Base-by-base conservation (phyloP, 2,888 invertebrate genomes). In the Lutraria lutraria region DNA sequence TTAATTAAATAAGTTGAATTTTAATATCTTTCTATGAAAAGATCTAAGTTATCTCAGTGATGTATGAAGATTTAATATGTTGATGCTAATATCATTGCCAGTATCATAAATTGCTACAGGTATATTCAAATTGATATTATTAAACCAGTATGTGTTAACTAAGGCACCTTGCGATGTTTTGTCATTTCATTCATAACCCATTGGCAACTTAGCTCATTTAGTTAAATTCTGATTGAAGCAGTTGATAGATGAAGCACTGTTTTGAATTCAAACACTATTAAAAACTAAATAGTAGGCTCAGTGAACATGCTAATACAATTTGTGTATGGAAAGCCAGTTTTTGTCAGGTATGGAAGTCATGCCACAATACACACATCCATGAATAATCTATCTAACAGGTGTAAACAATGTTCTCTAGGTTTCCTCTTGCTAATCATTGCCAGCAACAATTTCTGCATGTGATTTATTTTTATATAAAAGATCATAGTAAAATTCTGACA, bases 401-500 rank as follows among this genome's bases (percentile, higher is more conserved):
- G 63, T 43, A 43, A 43, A 43, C 2, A 43, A 4, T 43, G 63
- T 25, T 25, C 63, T n/a, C 63, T 25, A 25, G 12, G 25, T 68
- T 25, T n/a, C 63, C 43, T 43, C 2, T 25, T n/a, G n/a, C 63
- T 25, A n/a, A 68, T 68, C 25, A 68, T 68, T 68, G 63, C 63
- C 63, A 68, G 63, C 4, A 25, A 68, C 63, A 68, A 68, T 25
- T 68, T 68, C 25, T n/a, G 56, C 25, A 6, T n/a, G n/a, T 68
- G 63, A 68, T 68, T 68, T 68, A 68, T 68, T 68, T 68, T 68
- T 68, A 68, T 25, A n/a, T 68, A 4, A 2, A n/a, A 25, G n/a
- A 25, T 68, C 63, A 68, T 68, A 68, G 63, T 68, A 68, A 68
- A 43, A 43, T 68, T 21, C 21, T 60, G 60, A 60, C 60, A 60